Evolutionary conservation across 2,888 invertebrate species (phyloP).

Genomic region (Cheilosia impressa): DNA sequence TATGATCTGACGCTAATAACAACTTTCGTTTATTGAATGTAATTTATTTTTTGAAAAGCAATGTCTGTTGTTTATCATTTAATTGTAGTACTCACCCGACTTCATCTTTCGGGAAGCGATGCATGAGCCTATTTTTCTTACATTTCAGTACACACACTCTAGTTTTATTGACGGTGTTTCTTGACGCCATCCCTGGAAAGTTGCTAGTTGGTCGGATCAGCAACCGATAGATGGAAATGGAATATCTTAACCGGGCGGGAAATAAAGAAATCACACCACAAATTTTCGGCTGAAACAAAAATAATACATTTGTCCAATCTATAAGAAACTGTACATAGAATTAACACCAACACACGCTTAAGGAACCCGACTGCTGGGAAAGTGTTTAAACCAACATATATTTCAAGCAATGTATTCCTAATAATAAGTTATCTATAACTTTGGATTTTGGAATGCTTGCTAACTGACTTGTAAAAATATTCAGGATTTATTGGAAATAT

Average conservation of each 20-base stretch:
- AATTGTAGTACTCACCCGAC: conserved; percentile 42
- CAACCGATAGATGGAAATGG: background rate
- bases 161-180: no score
- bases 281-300: conserved; percentile 4
- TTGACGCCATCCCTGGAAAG: conserved; percentile 6
- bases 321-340: conserved; percentile 7
- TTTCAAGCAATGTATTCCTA: background rate
- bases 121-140: background rate
- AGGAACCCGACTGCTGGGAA: background rate
- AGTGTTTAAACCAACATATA: background rate
- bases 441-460: background rate
- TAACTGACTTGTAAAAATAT: conserved; percentile 1
- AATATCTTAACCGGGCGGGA: conserved; percentile 19
- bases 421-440: background rate
- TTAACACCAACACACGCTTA: conserved; percentile 23
- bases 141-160: conserved; percentile 50
- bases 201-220: background rate
- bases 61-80: background rate
- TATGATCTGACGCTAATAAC: no score
- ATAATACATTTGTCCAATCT: conserved; percentile 17
- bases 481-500: background rate
- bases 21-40: background rate
- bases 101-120: conserved; percentile 54
- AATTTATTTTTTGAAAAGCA: background rate
- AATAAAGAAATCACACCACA: conserved; percentile 3